These are phyloP conservation scores for Parasteatoda lunata DNA, from an alignment of 2,888 invertebrate genomes.

Conservation along the genomic window DNA sequence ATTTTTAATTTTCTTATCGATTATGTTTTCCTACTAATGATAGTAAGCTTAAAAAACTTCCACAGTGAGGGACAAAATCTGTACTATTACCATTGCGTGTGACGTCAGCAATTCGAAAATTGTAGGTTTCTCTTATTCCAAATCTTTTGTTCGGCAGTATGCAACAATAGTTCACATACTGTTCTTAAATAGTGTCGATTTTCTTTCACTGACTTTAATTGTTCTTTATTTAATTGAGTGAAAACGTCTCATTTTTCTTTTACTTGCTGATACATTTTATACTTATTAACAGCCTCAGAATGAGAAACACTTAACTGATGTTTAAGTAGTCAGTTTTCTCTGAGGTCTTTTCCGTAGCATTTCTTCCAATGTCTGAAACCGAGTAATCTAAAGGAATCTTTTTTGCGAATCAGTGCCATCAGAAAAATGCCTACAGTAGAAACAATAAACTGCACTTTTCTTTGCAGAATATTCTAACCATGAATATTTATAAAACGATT, in stretches of 20 bases:
- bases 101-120: not conserved
- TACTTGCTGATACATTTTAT: not conserved
- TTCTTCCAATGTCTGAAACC: no score
- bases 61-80: conserved; percentile 18
- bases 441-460: no score
- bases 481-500: conserved; percentile 15
- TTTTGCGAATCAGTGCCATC: no score
- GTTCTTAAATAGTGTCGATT: conserved; percentile 17
- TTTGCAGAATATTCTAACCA: no score
- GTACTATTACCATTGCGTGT: not conserved
- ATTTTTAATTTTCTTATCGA: not conserved
- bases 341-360: no score
- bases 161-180: conserved; percentile 9
- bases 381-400: no score
- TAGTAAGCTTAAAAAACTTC: conserved; percentile 24
- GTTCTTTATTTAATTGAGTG: conserved; percentile 7
- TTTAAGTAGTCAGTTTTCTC: no score
- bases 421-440: no score
- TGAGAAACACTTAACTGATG: conserved; percentile 18
- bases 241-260: conserved; percentile 5
- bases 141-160: conserved; percentile 12
- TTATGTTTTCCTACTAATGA: conserved; percentile 8
- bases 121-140: conserved; percentile 7
- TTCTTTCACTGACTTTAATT: not conserved
- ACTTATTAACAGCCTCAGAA: conserved; percentile 14